phyloP scores from a whole-genome alignment of 1,140 invertebrate species.

The Akabosia matsudoensis region DNA sequence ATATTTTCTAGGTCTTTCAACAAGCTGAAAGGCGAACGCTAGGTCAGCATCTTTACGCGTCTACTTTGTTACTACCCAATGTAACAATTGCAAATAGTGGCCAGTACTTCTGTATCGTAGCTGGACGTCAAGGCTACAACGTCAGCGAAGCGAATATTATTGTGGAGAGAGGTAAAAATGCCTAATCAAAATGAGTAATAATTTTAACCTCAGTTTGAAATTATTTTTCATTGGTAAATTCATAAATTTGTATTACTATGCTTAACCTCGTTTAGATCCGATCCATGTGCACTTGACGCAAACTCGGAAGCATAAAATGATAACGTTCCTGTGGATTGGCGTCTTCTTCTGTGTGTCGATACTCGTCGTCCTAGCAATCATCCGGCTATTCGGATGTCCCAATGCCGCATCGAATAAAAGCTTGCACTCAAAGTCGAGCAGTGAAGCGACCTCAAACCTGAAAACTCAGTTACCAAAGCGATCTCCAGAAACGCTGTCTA shows the following conservation, averaged over 20 bases:
- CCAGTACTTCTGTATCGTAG: slow-evolving; percentile 37
- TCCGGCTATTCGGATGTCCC: slow-evolving; percentile 28
- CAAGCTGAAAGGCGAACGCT: slow-evolving; percentile 25
- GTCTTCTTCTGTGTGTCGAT: slow-evolving; percentile 32
- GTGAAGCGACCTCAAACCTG: background rate
- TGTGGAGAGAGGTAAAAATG: background rate
- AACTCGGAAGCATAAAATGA: slow-evolving; percentile 23
- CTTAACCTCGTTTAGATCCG: slow-evolving; percentile 1
- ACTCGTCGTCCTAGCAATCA: slow-evolving; percentile 23
- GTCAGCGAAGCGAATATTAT: background rate
- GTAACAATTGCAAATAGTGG: slow-evolving; percentile 34
- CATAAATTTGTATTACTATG: background rate
- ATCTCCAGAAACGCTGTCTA: slow-evolving; percentile 9
- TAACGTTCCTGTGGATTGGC: slow-evolving; percentile 32
- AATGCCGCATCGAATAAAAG: background rate
- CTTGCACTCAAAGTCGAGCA: background rate
- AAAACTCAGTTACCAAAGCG: slow-evolving; percentile 9
- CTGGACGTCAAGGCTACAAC: slow-evolving; percentile 20
- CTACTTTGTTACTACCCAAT: slow-evolving; percentile 35
- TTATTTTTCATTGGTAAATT: background rate
- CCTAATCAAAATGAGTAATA: background rate
- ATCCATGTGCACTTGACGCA: background rate
- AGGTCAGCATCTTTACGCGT: slow-evolving; percentile 31
- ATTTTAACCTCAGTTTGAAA: background rate
- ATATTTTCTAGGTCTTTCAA: slow-evolving; percentile 17